phyloP scores from a whole-genome alignment of 2,888 invertebrate genomes.

The Deroplatys truncata region DNA sequence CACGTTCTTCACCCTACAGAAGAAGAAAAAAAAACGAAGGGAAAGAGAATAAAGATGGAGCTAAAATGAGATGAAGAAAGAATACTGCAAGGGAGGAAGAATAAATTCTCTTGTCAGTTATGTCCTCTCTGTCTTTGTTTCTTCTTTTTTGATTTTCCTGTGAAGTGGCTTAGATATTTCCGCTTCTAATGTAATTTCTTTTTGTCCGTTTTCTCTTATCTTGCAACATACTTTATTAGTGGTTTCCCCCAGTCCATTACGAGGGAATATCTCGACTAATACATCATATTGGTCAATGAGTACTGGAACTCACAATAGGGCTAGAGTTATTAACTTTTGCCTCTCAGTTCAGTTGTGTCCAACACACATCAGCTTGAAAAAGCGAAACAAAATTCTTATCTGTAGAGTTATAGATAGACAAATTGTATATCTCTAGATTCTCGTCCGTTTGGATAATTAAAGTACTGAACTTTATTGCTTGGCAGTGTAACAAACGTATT shows the following conservation, averaged over 20 bases:
- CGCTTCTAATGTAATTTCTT: not conserved
- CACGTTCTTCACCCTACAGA: conserved; percentile 6
- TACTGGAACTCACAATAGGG: too few relatives aligned
- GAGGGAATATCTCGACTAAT: not conserved
- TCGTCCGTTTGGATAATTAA: too few relatives aligned
- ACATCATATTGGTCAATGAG: not conserved
- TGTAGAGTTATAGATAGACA: too few relatives aligned
- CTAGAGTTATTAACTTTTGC: too few relatives aligned
- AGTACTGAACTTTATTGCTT: too few relatives aligned
- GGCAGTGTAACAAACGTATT: too few relatives aligned
- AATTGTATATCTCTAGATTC: too few relatives aligned
- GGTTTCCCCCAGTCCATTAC: not conserved
- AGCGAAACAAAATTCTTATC: too few relatives aligned
- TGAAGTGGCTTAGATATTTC: not conserved
- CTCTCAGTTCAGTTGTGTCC: too few relatives aligned
- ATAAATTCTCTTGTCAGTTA: conserved; percentile 25
- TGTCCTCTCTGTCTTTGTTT: not conserved
- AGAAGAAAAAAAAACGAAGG: conserved; percentile 1
- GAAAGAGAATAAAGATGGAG: not conserved
- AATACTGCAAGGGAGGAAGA: conserved; percentile 1
- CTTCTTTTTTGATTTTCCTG: not conserved
- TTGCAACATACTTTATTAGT: not conserved
- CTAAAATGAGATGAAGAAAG: not conserved
- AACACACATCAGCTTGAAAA: too few relatives aligned
- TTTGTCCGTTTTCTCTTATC: not conserved